A percentile compares a stretch with the other conserved stretches of the same genome.
phyloP scores from a whole-genome alignment of 2,888 invertebrate genomes.

The Eurois occulta region DNA sequence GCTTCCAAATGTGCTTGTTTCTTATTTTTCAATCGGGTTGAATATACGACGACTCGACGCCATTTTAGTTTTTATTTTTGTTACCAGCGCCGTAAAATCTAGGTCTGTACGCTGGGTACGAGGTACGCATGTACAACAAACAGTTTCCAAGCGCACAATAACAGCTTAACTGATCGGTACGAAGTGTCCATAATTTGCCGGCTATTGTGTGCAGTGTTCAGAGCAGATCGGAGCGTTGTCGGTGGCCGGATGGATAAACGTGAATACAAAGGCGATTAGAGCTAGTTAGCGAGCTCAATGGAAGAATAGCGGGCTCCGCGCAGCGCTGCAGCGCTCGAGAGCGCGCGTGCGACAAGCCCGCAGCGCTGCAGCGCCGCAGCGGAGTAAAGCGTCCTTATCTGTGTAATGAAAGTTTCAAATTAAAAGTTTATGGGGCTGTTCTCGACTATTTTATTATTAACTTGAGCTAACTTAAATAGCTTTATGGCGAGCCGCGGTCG shows the following conservation, averaged over 20 bases:
- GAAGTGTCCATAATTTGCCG: slow-evolving; percentile 1
- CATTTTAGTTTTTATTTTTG: too few species aligned
- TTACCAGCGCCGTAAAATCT: too few species aligned
- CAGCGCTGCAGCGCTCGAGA: neutral
- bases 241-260: slow-evolving; percentile 32
- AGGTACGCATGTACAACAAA: neutral
- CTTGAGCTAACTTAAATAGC: slow-evolving; percentile 44
- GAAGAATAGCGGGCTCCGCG: slow-evolving; percentile 9
- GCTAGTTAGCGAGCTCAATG: slow-evolving; percentile 40
- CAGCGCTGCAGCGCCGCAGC: neutral
- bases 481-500: slow-evolving; percentile 10
- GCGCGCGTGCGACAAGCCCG: neutral
- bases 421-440: slow-evolving; percentile 41
- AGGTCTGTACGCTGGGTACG: neutral
- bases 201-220: slow-evolving; percentile 6
- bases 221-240: neutral
- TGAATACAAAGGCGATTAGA: slow-evolving; percentile 49
- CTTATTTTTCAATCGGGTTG: too few species aligned
- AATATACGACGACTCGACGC: too few species aligned
- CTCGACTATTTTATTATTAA: slow-evolving; percentile 32
- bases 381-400: slow-evolving; percentile 1
- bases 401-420: slow-evolving; percentile 44
- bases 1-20: too few species aligned
- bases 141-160: neutral
- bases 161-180: neutral